Conservation (phyloP, 2,797 vertebrate genomes). For the Sarcoramphus papa region DNA sequence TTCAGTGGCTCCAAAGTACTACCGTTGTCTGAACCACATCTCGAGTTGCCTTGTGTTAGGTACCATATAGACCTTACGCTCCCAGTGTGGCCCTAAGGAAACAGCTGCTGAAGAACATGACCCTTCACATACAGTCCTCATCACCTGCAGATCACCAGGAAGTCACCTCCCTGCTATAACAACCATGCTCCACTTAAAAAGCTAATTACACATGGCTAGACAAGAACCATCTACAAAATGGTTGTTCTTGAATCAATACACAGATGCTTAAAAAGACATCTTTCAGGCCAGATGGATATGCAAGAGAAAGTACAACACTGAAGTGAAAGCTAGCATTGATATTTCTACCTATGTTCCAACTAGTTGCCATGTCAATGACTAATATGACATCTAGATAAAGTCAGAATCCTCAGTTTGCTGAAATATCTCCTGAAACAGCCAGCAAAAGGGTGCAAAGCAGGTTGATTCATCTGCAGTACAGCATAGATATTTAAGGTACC, state of each 20-base stretch:
- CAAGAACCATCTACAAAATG: not conserved
- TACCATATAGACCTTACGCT: not conserved
- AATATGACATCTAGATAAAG: not conserved
- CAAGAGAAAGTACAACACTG: not conserved
- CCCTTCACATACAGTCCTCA: not conserved
- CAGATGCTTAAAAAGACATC: not conserved
- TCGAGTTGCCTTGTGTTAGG: not conserved
- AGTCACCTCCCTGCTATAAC: not conserved
- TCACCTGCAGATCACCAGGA: not conserved
- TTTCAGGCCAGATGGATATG: not conserved
- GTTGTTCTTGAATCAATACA: not conserved
- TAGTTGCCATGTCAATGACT: not conserved
- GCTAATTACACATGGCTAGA: not conserved
- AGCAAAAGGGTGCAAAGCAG: not conserved
- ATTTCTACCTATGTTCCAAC: not conserved
- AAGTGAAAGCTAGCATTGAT: not conserved
- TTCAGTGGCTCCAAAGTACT: not conserved
- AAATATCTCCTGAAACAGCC: not conserved
- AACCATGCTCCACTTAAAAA: not conserved
- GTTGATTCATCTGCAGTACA: not conserved
- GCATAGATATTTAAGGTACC: not conserved
- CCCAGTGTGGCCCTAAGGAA: fast-evolving
- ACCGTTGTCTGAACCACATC: not conserved
- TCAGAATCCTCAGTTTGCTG: not conserved
- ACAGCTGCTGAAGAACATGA: not conserved